Conservation (phyloP, 2,113 vertebrate genomes). For the Gopherus flavomarginatus region DNA sequence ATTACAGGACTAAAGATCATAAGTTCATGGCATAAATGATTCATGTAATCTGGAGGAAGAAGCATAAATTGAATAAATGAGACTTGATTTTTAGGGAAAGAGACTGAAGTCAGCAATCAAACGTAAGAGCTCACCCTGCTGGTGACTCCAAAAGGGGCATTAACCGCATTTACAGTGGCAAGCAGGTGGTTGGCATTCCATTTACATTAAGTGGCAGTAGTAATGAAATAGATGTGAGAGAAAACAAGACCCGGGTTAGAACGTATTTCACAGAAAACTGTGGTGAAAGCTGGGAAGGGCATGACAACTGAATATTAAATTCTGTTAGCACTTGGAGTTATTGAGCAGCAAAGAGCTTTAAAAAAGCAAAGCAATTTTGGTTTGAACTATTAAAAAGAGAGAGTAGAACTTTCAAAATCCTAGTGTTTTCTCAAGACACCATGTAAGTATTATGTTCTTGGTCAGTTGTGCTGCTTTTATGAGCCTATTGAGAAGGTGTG, state of each 20-base stretch:
- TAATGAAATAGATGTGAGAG: rapidly evolving
- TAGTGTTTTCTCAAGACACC: slow-evolving; percentile 34
- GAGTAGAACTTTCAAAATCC: slow-evolving; percentile 26
- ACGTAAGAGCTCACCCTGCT: not conserved
- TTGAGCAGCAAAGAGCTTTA: slow-evolving; percentile 53
- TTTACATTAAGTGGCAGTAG: not conserved
- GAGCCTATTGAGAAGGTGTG: slow-evolving; percentile 34
- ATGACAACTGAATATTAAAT: slow-evolving; percentile 63
- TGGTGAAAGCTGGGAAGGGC: not conserved
- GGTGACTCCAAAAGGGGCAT: not conserved
- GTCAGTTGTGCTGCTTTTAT: slow-evolving; percentile 52
- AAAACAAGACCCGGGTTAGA: slow-evolving; percentile 30
- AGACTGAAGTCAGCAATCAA: rapidly evolving
- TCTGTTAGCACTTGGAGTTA: slow-evolving; percentile 51
- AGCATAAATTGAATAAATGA: not conserved
- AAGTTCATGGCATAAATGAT: slow-evolving; percentile 52
- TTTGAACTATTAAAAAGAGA: slow-evolving; percentile 16
- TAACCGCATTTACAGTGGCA: not conserved
- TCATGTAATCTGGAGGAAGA: slow-evolving; percentile 45
- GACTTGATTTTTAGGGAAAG: not conserved
- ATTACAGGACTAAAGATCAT: slow-evolving; percentile 33
- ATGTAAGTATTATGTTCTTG: slow-evolving; percentile 46
- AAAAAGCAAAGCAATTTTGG: slow-evolving; percentile 33
- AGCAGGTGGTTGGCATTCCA: rapidly evolving
- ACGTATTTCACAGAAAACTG: not conserved